A percentile compares a stretch with the other conserved stretches of the same genome.
These are phyloP conservation scores for Ophion ventricosus DNA, from an alignment of 2,888 invertebrate species.

Conservation along the genomic window DNA sequence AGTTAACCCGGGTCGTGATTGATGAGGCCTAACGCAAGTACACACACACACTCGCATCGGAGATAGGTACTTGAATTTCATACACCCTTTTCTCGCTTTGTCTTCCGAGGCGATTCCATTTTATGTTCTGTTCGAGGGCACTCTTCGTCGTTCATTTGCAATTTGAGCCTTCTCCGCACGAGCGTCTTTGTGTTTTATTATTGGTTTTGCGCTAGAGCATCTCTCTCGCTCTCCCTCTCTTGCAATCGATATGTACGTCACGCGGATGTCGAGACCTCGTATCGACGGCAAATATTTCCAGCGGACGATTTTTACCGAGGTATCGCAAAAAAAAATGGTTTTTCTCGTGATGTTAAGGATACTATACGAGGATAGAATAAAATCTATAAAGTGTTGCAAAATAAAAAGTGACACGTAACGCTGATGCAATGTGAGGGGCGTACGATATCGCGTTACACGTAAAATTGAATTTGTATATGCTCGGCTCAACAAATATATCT, in stretches of 20 bases:
- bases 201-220: background rate
- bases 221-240: background rate
- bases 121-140: constrained; percentile 16
- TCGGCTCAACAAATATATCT: background rate
- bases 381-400: background rate
- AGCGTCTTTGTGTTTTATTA: constrained; percentile 2
- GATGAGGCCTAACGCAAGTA: constrained; percentile 46
- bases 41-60: constrained; percentile 8
- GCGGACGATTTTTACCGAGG: background rate
- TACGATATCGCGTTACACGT: background rate
- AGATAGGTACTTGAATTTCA: constrained; percentile 45
- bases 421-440: background rate
- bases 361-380: background rate
- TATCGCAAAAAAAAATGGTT: background rate
- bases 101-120: constrained; percentile 39
- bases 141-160: constrained; percentile 32
- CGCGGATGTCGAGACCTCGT: background rate
- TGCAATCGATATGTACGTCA: background rate
- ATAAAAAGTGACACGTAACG: background rate
- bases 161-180: constrained; percentile 13
- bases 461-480: background rate
- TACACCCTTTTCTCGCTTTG: constrained; percentile 42
- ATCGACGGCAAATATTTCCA: background rate
- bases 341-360: background rate
- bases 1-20: constrained; percentile 51